Conservation (phyloP, 2,888 invertebrate genomes). For the Thyatira batis region DNA sequence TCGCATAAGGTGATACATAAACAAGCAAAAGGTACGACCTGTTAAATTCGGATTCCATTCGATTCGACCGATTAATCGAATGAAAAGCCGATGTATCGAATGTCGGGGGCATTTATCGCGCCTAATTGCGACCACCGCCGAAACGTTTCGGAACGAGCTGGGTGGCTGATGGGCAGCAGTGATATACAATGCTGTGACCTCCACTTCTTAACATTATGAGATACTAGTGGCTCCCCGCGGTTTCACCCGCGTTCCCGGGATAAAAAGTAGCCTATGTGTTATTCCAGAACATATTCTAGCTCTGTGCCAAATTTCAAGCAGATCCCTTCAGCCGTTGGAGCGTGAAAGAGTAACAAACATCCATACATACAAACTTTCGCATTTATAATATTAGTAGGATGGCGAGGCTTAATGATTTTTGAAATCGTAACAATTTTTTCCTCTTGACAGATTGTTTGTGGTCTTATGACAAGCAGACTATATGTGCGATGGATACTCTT, state of each 20-base stretch:
- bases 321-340: too few species aligned
- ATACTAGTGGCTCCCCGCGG: too few species aligned
- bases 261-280: too few species aligned
- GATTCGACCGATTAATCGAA: slow-evolving; percentile 70
- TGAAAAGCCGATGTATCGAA: slow-evolving; percentile 65
- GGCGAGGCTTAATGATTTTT: neutral
- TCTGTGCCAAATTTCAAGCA: too few species aligned
- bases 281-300: too few species aligned
- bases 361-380: too few species aligned
- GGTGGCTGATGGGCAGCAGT: slow-evolving; percentile 61
- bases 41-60: slow-evolving; percentile 69
- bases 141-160: slow-evolving; percentile 60
- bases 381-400: too few species aligned
- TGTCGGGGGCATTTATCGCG: slow-evolving; percentile 73
- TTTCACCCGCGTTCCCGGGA: too few species aligned
- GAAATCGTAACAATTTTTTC: neutral
- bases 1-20: slow-evolving; percentile 62
- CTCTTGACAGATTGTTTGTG: too few species aligned
- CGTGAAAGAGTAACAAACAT: too few species aligned
- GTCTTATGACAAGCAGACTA: too few species aligned
- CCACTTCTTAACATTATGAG: slow-evolving; percentile 28
- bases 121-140: slow-evolving; percentile 77
- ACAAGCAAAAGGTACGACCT: slow-evolving; percentile 65
- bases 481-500: too few species aligned
- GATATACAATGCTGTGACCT: slow-evolving; percentile 47